Conservation (phyloP, 2,888 invertebrate species). For the Lasioglossum malachurum region DNA sequence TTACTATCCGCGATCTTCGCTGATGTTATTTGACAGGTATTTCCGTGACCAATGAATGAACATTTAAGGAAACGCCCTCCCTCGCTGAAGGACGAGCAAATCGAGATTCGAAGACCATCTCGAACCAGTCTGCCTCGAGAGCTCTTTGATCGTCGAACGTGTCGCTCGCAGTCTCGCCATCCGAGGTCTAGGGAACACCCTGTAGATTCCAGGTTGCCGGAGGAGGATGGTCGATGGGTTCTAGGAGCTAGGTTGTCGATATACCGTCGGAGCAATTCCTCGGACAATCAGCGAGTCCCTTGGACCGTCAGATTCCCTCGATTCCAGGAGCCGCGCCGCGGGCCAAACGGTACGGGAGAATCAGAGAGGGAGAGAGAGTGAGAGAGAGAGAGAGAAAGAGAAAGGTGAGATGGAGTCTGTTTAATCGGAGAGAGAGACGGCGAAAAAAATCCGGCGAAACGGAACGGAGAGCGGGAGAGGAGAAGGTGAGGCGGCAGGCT, state of each 20-base stretch:
- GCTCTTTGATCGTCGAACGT: neutral
- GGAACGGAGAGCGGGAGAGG: constrained; percentile 1
- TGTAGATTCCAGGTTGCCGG: neutral
- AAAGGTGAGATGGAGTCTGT: neutral
- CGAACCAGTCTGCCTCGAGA: neutral
- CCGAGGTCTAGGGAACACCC: neutral
- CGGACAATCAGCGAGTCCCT: constrained; percentile 13
- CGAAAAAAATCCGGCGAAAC: constrained; percentile 41
- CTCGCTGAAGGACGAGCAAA: neutral
- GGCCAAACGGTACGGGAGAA: neutral
- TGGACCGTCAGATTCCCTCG: constrained; percentile 11
- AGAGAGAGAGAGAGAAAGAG: neutral
- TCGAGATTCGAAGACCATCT: neutral
- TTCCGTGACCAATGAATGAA: no score
- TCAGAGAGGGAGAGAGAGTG: neutral
- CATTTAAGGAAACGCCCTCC: no score
- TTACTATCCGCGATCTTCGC: no score
- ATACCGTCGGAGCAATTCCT: constrained; percentile 5
- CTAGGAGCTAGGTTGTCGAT: neutral
- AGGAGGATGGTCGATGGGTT: neutral
- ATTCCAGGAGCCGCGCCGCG: neutral
- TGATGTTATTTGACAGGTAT: no score
- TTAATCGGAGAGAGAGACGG: neutral
- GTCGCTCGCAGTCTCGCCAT: neutral
- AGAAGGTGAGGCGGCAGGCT: constrained; percentile 32